Evolutionary conservation across 2,888 invertebrate genomes (phyloP).

Genomic region (Bruchidius siliquastri): DNA sequence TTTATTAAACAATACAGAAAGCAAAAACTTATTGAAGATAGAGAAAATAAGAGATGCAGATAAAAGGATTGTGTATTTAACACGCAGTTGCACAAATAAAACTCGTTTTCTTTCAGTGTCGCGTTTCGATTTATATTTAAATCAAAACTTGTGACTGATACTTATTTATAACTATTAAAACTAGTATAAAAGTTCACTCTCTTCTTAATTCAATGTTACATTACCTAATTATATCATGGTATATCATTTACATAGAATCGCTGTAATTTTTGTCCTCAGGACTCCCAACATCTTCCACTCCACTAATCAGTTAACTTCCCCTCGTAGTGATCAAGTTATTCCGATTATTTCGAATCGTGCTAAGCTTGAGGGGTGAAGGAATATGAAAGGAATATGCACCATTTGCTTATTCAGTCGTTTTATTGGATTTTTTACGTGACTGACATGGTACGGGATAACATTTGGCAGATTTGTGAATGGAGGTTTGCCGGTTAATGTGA

Average conservation of each 20-base stretch:
- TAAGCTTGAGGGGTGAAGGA: background rate
- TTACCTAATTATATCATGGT: background rate
- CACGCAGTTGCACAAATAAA: too few species aligned
- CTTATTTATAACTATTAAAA: too few species aligned
- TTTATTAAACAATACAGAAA: background rate
- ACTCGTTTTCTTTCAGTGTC: too few species aligned
- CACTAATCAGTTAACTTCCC: conserved; percentile 4
- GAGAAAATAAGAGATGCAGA: too few species aligned
- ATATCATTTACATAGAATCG: background rate
- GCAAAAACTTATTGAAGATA: background rate
- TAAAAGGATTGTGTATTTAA: too few species aligned
- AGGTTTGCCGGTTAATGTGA: background rate
- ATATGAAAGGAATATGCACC: conserved; percentile 4
- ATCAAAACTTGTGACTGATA: too few species aligned
- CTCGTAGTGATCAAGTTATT: conserved; percentile 3
- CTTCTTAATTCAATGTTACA: background rate
- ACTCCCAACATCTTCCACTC: conserved; percentile 2
- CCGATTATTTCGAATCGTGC: background rate
- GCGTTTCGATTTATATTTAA: too few species aligned
- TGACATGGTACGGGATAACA: background rate
- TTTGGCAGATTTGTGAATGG: background rate
- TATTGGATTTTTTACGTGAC: conserved; percentile 5
- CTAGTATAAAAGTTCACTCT: too few species aligned
- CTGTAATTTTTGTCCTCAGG: background rate
- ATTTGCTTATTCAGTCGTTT: conserved; percentile 6